Conservation (phyloP, 1,140 invertebrate genomes). For the Papilio helenus region DNA sequence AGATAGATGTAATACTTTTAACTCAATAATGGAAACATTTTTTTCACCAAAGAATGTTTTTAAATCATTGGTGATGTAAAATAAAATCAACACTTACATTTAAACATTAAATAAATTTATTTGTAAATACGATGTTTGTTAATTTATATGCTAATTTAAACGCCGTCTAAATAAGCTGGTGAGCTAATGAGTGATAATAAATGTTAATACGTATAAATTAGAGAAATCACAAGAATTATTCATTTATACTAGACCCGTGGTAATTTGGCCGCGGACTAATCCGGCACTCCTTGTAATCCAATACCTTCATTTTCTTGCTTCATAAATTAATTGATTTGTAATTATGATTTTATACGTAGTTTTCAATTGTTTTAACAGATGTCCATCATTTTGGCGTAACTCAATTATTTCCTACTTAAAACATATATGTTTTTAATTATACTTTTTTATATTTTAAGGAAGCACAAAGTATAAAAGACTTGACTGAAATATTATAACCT, state of each 20-base stretch:
- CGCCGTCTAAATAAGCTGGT: neutral
- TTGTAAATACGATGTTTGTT: neutral
- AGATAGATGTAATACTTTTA: neutral
- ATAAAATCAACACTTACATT: no score
- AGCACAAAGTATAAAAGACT: neutral
- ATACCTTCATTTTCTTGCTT: neutral
- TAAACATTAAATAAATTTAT: neutral
- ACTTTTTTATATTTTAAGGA: neutral
- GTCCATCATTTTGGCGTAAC: no score
- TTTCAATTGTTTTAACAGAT: no score
- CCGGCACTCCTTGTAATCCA: no score
- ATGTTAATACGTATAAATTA: conserved; percentile 1
- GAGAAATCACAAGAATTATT: neutral
- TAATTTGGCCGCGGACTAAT: no score
- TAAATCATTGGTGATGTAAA: neutral
- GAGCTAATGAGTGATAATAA: neutral
- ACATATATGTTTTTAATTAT: neutral
- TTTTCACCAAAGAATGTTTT: no score
- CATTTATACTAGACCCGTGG: no score
- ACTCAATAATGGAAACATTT: no score
- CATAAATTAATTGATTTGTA: neutral
- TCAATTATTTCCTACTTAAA: no score
- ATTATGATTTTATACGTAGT: neutral
- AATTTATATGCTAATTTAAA: neutral
- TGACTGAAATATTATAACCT: neutral